Percentiles rank a stretch among this genome's conserved stretches.
These are phyloP conservation scores for Acanthococcus lagerstroemiae DNA, from an alignment of 2,888 invertebrate species.

Conservation along the genomic window DNA sequence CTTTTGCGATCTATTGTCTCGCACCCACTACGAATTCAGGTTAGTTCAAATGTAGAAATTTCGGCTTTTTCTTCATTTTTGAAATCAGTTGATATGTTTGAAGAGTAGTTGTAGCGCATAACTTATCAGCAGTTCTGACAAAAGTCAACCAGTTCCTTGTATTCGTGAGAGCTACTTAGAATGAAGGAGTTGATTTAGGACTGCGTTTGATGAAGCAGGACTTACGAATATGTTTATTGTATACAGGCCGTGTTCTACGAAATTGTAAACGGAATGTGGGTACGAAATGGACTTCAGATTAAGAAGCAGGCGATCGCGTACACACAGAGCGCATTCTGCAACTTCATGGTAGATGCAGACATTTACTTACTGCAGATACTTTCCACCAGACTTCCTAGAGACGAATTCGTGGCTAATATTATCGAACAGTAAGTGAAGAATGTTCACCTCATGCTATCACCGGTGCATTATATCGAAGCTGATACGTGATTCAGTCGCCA, in stretches of 20 bases:
- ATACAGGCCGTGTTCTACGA: slow-evolving; percentile 93
- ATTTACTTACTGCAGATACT: slow-evolving; percentile 89
- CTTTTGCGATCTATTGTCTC: slow-evolving; percentile 58
- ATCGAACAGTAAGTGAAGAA: slow-evolving; percentile 76
- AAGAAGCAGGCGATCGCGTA: slow-evolving; percentile 99
- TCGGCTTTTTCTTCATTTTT: no score
- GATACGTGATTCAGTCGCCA: no score
- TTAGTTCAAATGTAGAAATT: background rate
- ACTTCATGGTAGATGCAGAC: slow-evolving; percentile 96
- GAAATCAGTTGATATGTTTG: background rate
- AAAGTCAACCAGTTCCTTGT: no score
- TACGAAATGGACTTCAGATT: slow-evolving; percentile 88
- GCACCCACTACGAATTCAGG: slow-evolving; percentile 71
- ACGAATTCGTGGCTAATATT: slow-evolving; percentile 73
- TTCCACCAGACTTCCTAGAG: slow-evolving; percentile 75
- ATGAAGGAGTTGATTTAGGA: background rate
- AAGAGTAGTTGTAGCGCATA: background rate
- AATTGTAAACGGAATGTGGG: slow-evolving; percentile 89
- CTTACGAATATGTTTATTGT: slow-evolving; percentile 45
- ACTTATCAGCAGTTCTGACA: background rate
- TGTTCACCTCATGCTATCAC: background rate
- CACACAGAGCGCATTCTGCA: slow-evolving; percentile 96
- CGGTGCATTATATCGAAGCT: background rate
- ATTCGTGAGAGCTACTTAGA: no score
- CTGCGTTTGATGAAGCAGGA: background rate